Conservation (phyloP, 2,113 vertebrate genomes). For the Anoplopoma fimbria region DNA sequence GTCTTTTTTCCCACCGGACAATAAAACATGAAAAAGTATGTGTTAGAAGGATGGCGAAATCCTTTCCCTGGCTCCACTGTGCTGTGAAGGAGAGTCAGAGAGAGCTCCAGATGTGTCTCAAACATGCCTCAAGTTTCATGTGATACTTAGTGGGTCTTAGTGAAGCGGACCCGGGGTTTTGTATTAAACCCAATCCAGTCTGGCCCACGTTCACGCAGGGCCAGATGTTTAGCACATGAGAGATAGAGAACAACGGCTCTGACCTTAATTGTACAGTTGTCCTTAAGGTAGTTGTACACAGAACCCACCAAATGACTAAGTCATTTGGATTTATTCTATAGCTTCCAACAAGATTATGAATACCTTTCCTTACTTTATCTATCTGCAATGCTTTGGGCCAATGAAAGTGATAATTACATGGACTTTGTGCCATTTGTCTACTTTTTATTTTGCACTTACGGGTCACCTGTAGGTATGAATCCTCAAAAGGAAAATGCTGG, state of each 20-base stretch:
- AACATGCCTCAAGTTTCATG: conserved; percentile 75
- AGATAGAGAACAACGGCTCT: conserved; percentile 13
- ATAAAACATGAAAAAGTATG: conserved; percentile 76
- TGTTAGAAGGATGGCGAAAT: conserved; percentile 63
- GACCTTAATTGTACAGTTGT: conserved; percentile 42
- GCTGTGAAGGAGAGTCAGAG: conserved; percentile 51
- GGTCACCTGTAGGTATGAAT: background rate
- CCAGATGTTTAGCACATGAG: conserved; percentile 64
- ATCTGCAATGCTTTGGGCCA: background rate
- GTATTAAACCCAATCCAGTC: conserved; percentile 67
- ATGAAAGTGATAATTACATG: conserved; percentile 3
- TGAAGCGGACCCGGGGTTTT: conserved; percentile 32
- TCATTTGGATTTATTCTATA: conserved; percentile 34
- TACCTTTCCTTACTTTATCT: background rate
- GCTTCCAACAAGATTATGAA: conserved; percentile 18
- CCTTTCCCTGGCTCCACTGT: conserved; percentile 52
- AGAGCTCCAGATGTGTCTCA: conserved; percentile 74
- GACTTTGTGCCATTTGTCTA: background rate
- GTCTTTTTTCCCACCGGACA: conserved; percentile 61
- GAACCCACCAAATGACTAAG: background rate
- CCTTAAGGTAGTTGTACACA: conserved; percentile 34
- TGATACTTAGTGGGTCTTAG: conserved; percentile 65
- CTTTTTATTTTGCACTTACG: background rate
- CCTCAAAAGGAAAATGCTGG: background rate
- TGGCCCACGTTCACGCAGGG: conserved; percentile 24